Percentiles rank a stretch among this genome's conserved stretches.
Conservation (phyloP, 2,888 invertebrate genomes). For the Leptopilina syphax region DNA sequence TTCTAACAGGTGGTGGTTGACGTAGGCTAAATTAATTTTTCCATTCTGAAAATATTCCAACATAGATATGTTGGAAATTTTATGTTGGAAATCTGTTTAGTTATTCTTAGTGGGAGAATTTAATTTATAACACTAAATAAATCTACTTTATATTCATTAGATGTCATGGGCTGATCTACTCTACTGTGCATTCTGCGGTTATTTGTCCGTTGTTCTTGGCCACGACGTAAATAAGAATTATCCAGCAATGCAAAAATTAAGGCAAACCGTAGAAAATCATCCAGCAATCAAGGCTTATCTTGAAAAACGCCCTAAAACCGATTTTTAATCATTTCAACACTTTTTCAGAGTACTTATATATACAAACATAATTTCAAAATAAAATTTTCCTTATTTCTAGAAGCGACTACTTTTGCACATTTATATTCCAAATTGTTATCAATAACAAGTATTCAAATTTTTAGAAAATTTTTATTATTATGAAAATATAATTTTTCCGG, state of each 20-base stretch:
- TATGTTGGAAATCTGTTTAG: no score
- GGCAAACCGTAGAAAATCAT: conserved; percentile 70
- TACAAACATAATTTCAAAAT: background rate
- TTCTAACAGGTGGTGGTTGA: no score
- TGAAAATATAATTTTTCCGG: no score
- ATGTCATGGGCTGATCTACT: conserved; percentile 77
- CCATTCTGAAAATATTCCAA: no score
- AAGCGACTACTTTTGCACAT: no score
- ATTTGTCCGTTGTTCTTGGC: conserved; percentile 65
- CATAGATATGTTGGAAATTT: no score
- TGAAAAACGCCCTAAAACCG: conserved; percentile 67
- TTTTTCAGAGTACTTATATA: conserved; percentile 3
- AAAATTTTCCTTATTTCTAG: background rate
- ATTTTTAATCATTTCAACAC: conserved; percentile 44
- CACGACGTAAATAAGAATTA: conserved; percentile 73
- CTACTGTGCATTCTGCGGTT: conserved; percentile 73
- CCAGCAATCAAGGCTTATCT: conserved; percentile 77
- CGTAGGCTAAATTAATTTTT: no score
- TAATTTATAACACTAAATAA: no score
- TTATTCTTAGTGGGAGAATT: no score
- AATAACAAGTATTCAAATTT: no score
- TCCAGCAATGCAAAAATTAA: conserved; percentile 75
- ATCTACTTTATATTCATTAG: conserved; percentile 63
- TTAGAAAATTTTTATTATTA: no score
- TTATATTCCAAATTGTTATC: no score